Base-by-base conservation (phyloP, 2,888 invertebrate genomes). In the Athetis lepigone region DNA sequence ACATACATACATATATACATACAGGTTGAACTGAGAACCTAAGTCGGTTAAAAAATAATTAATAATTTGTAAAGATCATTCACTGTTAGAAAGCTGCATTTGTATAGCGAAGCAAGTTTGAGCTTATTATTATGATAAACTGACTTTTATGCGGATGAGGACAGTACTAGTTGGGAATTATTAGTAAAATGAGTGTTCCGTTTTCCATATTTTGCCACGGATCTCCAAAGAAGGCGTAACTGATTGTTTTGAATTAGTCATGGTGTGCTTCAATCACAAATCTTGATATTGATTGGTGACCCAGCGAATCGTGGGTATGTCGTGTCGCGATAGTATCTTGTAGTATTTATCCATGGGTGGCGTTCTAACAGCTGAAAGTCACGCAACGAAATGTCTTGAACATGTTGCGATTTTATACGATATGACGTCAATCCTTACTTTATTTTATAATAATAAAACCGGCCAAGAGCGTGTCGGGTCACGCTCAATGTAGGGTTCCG, bases 291-390 rank as follows among this genome's bases (percentile, higher is more conserved):
- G 29, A 21, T 33, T 0, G 6, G 5, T 43, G 4, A 46, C 18
- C 2, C 16, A 37, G 5, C 16, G 5, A 9, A 16, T 23, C 18
- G 29, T 45, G 45, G 13, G 8, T 23, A 21, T 27, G 4, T 27
- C 40, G 11, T 55, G 46, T 8, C 4, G n/a, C 16, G 40, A 63
- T 46, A 40, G n/a, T 55, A 18, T 27, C 27, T 21, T 27, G 19
- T 29, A 0, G 16, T 19, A 33, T 37, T 54, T 36, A 57, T 58
- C 13, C 7, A 36, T 9, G 2, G 0, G 8, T 3, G 11, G 4
- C 2, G 2, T 16, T 33, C 1, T 37, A 18, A 25, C 9, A n/a
- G 21, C 27, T 47, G 27, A 55, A 8, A 29, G 9, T 55, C 40
- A 64, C 21, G 33, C 8, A n/a, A 13, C 8, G 7, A 36, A 16